Evolutionary conservation across 2,888 invertebrate species (phyloP), one percentile per base, ranked within the genome.

Genomic region (Chydorus sphaericus): DNA sequence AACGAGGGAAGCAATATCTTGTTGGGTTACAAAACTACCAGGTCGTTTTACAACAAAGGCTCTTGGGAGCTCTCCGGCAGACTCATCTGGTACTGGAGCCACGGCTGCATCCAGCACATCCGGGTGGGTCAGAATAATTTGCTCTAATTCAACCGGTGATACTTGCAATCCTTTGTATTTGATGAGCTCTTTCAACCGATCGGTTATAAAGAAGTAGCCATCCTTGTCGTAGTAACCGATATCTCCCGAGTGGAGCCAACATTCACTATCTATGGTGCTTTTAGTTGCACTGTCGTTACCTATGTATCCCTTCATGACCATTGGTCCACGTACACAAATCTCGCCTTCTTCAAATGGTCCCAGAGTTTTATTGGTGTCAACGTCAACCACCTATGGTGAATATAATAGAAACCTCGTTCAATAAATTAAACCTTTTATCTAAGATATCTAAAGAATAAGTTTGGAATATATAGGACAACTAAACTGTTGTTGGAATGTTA

Each of bases 121-220:
- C 0, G 85, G 82, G 68, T 86, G 83, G 39, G 77, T 75, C 58
- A 83, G 75, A 1, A 89, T 65, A 4, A 85, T 64, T 51, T 75
- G 80, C 69, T 92, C 91, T 26, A 92, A 68, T 69, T 92, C 92
- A 1, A 91, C 89, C 20, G 92, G 92, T 8, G 91, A 80, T 6
- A 92, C 90, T 61, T 36, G 64, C 29, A 7, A 63, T 28, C 71
- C 72, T 60, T 72, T 71, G 54, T 69, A 70, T 62, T 73, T 73
- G 61, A 73, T 73, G 53, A 74, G 65, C 56, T 73, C 71, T 60
- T 74, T 74, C 52, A 71, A 61, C 38, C 73, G 61, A 59, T 71
- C 73, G 6, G 70, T 67, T 50, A 73, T 63, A 55, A 61, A 69
- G 60, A 68, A 69, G 57, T 65, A 64, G 1, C 68, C 70, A 26